These are phyloP conservation scores for Neoniphon sammara DNA, from an alignment of 2,797 vertebrate genomes.

Conservation along the genomic window DNA sequence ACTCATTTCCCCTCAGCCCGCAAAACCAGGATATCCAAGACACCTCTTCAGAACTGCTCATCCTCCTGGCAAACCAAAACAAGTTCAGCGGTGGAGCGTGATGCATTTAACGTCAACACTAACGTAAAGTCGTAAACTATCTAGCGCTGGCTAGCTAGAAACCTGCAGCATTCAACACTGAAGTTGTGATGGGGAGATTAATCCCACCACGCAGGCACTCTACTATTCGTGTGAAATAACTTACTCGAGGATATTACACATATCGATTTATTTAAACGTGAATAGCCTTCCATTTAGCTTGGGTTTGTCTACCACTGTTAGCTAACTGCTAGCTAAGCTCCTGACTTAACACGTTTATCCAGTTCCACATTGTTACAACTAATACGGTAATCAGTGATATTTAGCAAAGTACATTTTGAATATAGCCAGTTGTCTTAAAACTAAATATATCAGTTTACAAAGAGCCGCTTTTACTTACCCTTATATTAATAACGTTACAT, in stretches of 20 bases:
- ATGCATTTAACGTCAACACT: background rate
- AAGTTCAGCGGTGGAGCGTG: background rate
- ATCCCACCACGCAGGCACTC: background rate
- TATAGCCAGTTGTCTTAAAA: background rate
- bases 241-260: background rate
- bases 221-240: background rate
- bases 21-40: slow-evolving; percentile 98
- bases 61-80: slow-evolving; percentile 69
- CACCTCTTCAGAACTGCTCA: slow-evolving; percentile 96
- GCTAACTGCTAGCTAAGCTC: slow-evolving; percentile 34
- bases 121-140: background rate
- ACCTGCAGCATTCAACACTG: background rate
- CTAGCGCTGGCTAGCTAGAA: background rate
- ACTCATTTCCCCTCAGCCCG: slow-evolving; percentile 92
- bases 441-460: background rate
- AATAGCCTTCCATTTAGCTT: background rate
- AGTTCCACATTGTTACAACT: background rate
- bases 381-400: background rate
- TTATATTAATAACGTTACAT: slow-evolving; percentile 57
- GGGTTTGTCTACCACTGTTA: background rate
- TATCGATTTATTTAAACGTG: background rate
- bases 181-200: background rate
- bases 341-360: too few species aligned
- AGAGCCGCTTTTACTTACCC: slow-evolving; percentile 54
- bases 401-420: background rate